A percentile compares a stretch with the other conserved stretches of the same genome.
Conservation (phyloP, 2,888 invertebrate species). For the Anthrax anthrax region DNA sequence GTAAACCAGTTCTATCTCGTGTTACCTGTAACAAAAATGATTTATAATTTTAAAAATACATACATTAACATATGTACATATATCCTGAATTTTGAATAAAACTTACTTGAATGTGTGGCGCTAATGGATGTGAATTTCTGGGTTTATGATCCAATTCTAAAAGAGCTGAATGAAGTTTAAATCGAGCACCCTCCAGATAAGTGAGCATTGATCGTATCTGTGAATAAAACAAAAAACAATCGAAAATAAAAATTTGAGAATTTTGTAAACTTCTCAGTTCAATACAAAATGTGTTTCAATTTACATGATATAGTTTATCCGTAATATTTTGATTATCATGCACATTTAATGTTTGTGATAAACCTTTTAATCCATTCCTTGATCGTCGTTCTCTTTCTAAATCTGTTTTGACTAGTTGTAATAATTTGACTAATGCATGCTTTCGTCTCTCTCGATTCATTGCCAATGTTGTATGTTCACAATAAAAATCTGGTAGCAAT, state of each 20-base stretch:
- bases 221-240: slow-evolving; percentile 1
- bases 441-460: slow-evolving; percentile 86
- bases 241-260: not conserved
- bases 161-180: slow-evolving; percentile 71
- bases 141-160: slow-evolving; percentile 69
- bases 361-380: slow-evolving; percentile 74
- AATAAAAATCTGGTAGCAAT: slow-evolving; percentile 84
- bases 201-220: slow-evolving; percentile 87
- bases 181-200: slow-evolving; percentile 79
- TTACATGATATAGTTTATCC: slow-evolving; percentile 82
- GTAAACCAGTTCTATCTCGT: slow-evolving; percentile 78
- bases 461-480: slow-evolving; percentile 82
- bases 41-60: not conserved
- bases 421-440: slow-evolving; percentile 68
- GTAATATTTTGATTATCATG: slow-evolving; percentile 84
- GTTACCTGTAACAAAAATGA: slow-evolving; percentile 38
- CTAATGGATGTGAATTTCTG: slow-evolving; percentile 63
- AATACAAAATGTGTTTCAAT: not conserved
- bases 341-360: slow-evolving; percentile 78
- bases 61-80: too few relatives aligned
- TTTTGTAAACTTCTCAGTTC: not conserved
- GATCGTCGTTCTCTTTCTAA: slow-evolving; percentile 81
- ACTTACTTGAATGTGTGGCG: slow-evolving; percentile 62
- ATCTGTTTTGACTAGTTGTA: slow-evolving; percentile 75
- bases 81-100: too few relatives aligned